Base-by-base conservation (phyloP, 2,797 vertebrate species). In the Acipenser transmontanus region DNA sequence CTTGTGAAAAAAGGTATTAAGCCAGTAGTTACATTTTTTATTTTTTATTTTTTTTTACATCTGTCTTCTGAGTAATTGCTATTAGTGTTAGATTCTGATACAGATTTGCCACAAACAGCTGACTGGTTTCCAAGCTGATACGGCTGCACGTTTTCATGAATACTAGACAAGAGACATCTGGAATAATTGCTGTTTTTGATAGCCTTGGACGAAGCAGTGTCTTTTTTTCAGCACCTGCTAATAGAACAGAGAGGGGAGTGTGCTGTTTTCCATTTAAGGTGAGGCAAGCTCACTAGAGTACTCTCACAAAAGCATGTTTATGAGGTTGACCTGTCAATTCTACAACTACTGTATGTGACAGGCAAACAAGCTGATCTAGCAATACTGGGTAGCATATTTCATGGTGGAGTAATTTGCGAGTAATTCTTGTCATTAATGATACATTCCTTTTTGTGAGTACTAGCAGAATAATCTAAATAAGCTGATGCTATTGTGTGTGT, bases 61-160 rank as follows among this genome's bases (percentile, higher is more conserved):
- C 56, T 64, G 62, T 52, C 49, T 50, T 12, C 50, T 50, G 20
- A 56, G 13, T 49, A 34, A 47, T 14, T 65, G 49, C 52, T 49
- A 56, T 47, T 50, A 47, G 63, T 62, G 64, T 59, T 69, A 47
- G 17, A 52, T 65, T 56, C 59, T 69, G 57, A 56, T 13, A 47
- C 49, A 11, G 34, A 50, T 59, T 59, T 63, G 54, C n/a, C 49
- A n/a, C 51, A 20, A 9, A 50, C 49, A 20, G 17, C 50, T 49
- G 56, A 56, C 9, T 66, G 59, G 68, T 14, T 61, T 65, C 50
- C 51, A 59, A 10, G n/a, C 62, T 61, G 63, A 20, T 65, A 64
- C 8, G 14, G 2, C 34, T 65, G 49, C 6, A 64, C 49, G 10
- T 20, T 69, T 69, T 51, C 50, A 34, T 49, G 7, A 2, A 1